These are phyloP conservation scores for Pedetes capensis DNA, from an alignment of 2,113 vertebrate genomes.

Conservation along the genomic window DNA sequence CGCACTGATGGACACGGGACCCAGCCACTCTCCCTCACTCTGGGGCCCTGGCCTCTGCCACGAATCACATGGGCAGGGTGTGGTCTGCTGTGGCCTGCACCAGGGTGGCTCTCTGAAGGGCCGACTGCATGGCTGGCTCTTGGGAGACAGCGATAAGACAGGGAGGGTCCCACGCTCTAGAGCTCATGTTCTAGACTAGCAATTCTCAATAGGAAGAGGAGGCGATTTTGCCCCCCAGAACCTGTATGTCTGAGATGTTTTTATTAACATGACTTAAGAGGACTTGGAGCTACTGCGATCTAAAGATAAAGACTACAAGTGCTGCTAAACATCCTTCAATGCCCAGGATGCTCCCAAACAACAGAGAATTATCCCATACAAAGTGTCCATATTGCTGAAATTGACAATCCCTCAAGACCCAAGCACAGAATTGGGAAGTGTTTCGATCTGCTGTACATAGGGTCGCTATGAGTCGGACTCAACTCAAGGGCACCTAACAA, in stretches of 20 bases:
- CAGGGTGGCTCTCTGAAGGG: neutral
- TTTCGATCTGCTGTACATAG: too few relatives aligned
- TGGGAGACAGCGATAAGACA: neutral
- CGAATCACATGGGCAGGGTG: rapidly evolving
- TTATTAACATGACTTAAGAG: neutral
- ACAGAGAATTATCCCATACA: neutral
- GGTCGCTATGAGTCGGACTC: too few relatives aligned
- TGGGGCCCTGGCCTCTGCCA: too few relatives aligned
- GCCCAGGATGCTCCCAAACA: neutral
- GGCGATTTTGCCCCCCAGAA: neutral
- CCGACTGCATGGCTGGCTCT: neutral
- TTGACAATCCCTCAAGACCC: neutral
- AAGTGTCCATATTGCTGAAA: neutral
- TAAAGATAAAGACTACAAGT: neutral
- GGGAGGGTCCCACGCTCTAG: neutral
- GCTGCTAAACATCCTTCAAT: neutral
- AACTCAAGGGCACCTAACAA: too few relatives aligned
- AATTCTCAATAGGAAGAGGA: neutral
- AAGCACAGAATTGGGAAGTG: too few relatives aligned
- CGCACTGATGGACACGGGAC: rapidly evolving
- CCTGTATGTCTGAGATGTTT: neutral
- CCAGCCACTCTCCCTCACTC: too few relatives aligned
- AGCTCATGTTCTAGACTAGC: neutral
- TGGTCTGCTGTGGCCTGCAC: neutral
- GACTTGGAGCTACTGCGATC: neutral